Percentiles rank a stretch among this genome's conserved stretches.
phyloP scores from a whole-genome alignment of 2,888 invertebrate species.

The Cantharis lateralis region DNA sequence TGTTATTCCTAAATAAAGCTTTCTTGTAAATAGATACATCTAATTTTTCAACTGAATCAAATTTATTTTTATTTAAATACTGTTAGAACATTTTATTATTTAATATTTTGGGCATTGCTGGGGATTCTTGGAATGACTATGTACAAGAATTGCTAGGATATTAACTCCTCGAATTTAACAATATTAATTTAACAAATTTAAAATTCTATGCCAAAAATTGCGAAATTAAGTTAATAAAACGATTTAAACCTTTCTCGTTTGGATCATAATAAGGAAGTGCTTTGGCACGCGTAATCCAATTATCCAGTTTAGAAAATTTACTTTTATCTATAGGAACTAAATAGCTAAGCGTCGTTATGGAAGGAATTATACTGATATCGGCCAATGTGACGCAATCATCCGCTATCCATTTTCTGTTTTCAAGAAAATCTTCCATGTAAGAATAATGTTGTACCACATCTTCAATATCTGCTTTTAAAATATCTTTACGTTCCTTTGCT shows the following conservation, averaged over 20 bases:
- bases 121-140: too few species aligned
- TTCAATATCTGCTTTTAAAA: background rate
- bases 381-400: constrained; percentile 50
- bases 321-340: constrained; percentile 31
- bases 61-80: too few species aligned
- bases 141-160: too few species aligned
- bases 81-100: too few species aligned
- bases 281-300: constrained; percentile 48
- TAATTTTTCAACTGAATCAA: too few species aligned
- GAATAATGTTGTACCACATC: constrained; percentile 51
- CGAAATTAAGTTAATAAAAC: background rate
- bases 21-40: too few species aligned
- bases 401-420: constrained; percentile 56
- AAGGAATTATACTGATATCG: constrained; percentile 38
- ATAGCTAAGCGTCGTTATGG: constrained; percentile 29
- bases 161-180: too few species aligned
- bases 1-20: too few species aligned
- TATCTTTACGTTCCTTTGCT: background rate
- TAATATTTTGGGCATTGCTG: too few species aligned
- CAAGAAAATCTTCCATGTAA: constrained; percentile 57
- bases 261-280: constrained; percentile 41
- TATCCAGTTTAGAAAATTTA: constrained; percentile 25
- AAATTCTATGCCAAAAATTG: background rate
- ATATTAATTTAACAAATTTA: background rate
- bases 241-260: background rate